Percentiles rank a stretch among this genome's conserved stretches.
phyloP scores from a whole-genome alignment of 2,888 invertebrate species.

The Agyllia agylla region DNA sequence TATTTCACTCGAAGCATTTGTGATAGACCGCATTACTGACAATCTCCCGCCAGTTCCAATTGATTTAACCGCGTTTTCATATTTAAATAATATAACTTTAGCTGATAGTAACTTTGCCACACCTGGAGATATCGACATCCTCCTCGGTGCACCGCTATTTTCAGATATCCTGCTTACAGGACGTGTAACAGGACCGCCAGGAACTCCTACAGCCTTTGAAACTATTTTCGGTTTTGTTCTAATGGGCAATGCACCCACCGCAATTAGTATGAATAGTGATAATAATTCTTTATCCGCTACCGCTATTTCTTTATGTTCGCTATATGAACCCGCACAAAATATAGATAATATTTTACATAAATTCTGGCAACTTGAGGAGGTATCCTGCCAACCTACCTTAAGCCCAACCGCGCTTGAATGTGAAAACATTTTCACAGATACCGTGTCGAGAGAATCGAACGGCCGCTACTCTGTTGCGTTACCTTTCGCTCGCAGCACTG shows the following conservation, averaged over 20 bases:
- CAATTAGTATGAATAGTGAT: neutral
- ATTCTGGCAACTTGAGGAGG: neutral
- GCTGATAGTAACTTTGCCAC: neutral
- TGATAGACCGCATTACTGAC: neutral
- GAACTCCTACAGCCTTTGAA: conserved; percentile 5
- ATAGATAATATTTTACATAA: neutral
- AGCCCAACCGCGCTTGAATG: neutral
- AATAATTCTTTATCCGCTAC: neutral
- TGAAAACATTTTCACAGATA: neutral
- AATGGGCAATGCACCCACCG: neutral
- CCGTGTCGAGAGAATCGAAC: neutral
- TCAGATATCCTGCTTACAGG: neutral
- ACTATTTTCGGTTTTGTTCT: neutral
- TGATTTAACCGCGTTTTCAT: neutral
- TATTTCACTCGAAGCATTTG: neutral
- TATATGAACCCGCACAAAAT: neutral
- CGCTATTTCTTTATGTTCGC: neutral
- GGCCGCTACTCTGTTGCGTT: neutral
- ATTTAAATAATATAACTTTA: neutral
- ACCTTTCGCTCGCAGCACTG: neutral
- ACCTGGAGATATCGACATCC: neutral
- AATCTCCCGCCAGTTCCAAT: neutral
- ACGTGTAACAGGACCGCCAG: conserved; percentile 6
- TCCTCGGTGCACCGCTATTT: neutral
- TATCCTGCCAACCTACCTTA: neutral